Evolutionary conservation across 2,888 invertebrate species (phyloP).

Genomic region (Calephelis perditalis): DNA sequence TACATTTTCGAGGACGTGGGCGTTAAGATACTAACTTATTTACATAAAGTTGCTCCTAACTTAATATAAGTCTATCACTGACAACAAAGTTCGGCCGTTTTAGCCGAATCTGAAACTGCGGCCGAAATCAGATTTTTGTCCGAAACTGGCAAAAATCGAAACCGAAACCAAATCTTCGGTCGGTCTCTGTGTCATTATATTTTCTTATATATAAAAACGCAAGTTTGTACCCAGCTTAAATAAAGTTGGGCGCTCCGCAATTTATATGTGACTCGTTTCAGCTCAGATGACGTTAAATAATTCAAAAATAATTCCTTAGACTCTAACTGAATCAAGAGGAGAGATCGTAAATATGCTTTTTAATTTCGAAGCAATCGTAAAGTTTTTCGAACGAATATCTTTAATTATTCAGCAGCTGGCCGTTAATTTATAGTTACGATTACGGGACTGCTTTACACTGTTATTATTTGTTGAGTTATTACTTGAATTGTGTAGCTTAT

Average conservation of each 20-base stretch:
- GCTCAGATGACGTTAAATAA: constrained; percentile 23
- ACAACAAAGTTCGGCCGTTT: too few species aligned
- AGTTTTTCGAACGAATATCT: constrained; percentile 1
- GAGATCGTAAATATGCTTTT: constrained; percentile 27
- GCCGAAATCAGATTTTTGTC: too few species aligned
- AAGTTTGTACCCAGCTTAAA: constrained; percentile 2
- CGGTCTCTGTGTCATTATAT: too few species aligned
- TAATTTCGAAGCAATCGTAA: constrained; percentile 20
- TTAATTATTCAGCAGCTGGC: constrained; percentile 2
- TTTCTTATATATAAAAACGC: not conserved
- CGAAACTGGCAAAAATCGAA: too few species aligned
- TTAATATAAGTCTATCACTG: too few species aligned
- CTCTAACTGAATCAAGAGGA: constrained; percentile 21
- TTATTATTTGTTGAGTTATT: not conserved
- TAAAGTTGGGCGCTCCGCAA: constrained; percentile 3
- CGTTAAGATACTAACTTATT: too few species aligned
- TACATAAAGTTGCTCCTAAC: too few species aligned
- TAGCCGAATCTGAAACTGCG: too few species aligned
- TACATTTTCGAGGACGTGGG: too few species aligned
- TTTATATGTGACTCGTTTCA: constrained; percentile 13
- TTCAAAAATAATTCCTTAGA: constrained; percentile 27
- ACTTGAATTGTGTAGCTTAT: not conserved
- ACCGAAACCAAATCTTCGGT: too few species aligned
- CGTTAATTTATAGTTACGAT: constrained; percentile 10
- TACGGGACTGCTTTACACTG: not conserved